These are phyloP conservation scores for Gila robusta DNA, from an alignment of 2,797 vertebrate species.

Conservation along the genomic window DNA sequence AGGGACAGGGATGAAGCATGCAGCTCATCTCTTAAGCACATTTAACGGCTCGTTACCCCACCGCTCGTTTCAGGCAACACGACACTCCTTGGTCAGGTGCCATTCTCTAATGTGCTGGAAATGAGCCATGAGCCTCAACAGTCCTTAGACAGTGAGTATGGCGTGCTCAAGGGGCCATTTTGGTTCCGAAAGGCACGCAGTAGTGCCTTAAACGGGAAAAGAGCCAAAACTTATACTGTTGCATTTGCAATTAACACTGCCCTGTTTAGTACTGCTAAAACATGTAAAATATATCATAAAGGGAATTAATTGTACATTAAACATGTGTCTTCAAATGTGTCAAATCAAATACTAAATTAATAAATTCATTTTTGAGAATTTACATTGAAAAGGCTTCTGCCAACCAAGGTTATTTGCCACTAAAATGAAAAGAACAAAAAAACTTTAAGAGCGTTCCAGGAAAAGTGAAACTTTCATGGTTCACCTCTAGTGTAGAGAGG, in stretches of 20 bases:
- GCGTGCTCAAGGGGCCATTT: conserved; percentile 44
- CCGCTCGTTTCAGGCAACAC: conserved; percentile 64
- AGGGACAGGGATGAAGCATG: conserved; percentile 62
- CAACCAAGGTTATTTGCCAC: background rate
- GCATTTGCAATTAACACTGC: conserved; percentile 41
- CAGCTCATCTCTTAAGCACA: conserved; percentile 76
- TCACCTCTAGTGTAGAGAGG: background rate
- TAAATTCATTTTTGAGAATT: conserved; percentile 12
- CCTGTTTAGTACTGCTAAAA: conserved; percentile 15
- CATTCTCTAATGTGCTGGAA: conserved; percentile 75
- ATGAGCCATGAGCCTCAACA: conserved; percentile 72
- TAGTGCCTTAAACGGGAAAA: conserved; percentile 37
- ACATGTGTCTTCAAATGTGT: conserved; percentile 26
- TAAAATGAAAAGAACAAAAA: conserved; percentile 3
- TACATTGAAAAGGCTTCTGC: background rate
- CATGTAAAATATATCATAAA: background rate
- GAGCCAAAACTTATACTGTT: conserved; percentile 48
- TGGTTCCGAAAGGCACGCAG: conserved; percentile 23
- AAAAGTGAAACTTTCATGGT: conserved; percentile 18
- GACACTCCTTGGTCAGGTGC: conserved; percentile 75
- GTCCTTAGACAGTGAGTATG: conserved; percentile 47
- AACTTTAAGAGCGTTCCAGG: background rate
- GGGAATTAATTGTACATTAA: background rate
- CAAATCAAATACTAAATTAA: conserved; percentile 23
- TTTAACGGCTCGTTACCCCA: conserved; percentile 76